Percentiles rank a stretch among this genome's conserved stretches.
These are phyloP conservation scores for Pocillopora grandis DNA, from an alignment of 92 coral and sea anemone genomes.

Conservation along the genomic window DNA sequence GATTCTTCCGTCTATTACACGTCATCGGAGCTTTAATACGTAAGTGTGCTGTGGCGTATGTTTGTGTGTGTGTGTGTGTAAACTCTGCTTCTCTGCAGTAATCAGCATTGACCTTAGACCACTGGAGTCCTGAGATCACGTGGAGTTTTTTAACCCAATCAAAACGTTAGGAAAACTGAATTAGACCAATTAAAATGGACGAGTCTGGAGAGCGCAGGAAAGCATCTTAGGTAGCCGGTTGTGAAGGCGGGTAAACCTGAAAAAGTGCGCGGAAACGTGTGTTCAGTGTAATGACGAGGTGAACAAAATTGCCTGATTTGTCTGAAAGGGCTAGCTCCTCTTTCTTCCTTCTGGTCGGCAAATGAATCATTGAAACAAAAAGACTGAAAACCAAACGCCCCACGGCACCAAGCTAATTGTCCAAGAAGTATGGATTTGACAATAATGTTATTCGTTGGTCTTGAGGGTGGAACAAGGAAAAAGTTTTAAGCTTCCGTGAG, in stretches of 20 bases:
- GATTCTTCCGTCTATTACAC: constrained; percentile 36
- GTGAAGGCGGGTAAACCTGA: constrained; percentile 1
- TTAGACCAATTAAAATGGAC: constrained; percentile 1
- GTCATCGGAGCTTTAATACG: constrained; percentile 50
- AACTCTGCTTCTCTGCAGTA: constrained; percentile 10
- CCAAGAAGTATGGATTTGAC: too few species aligned
- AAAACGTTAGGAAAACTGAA: neutral
- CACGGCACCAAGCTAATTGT: too few species aligned
- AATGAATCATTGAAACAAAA: too few species aligned
- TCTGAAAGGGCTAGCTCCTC: too few species aligned
- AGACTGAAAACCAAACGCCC: too few species aligned
- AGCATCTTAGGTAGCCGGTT: neutral
- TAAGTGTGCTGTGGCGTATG: constrained; percentile 34
- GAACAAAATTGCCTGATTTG: too few species aligned
- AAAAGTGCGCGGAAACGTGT: neutral
- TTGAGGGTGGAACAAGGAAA: too few species aligned
- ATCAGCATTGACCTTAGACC: constrained; percentile 15
- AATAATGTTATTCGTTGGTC: too few species aligned
- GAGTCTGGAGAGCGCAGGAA: neutral
- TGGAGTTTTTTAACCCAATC: neutral
- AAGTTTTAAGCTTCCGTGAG: too few species aligned
- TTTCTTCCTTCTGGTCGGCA: neutral
- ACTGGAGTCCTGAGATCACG: neutral
- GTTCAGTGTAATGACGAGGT: too few species aligned
- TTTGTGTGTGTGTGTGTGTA: neutral